Conservation (phyloP, 2,113 vertebrate species). For the Coregonus clupeaformis region DNA sequence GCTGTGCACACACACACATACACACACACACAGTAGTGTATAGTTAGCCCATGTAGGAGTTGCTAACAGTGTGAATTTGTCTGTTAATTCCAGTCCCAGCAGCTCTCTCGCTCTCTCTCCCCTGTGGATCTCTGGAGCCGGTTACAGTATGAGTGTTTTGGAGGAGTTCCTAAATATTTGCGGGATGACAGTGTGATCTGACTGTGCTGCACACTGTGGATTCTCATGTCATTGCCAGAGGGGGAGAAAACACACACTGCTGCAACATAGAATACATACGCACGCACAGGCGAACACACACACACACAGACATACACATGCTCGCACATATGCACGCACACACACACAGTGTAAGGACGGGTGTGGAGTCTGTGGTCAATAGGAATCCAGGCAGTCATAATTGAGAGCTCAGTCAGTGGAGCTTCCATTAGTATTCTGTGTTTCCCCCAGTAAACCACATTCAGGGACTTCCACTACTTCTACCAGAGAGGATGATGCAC, state of each 20-base stretch:
- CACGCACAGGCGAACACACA: conserved; percentile 11
- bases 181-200: conserved; percentile 72
- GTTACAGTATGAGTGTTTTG: conserved; percentile 73
- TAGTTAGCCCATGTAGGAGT: conserved; percentile 11
- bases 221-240: conserved; percentile 54
- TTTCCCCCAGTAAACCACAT: too few species aligned
- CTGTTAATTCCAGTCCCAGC: conserved; percentile 38
- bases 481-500: too few species aligned
- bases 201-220: conserved; percentile 58
- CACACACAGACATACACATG: conserved; percentile 10
- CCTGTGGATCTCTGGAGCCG: conserved; percentile 66
- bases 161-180: conserved; percentile 77
- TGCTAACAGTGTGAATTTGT: background rate
- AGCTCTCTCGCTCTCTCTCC: conserved; percentile 17
- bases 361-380: conserved; percentile 9
- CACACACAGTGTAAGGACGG: background rate
- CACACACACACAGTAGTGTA: background rate
- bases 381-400: background rate
- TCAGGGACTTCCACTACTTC: too few species aligned
- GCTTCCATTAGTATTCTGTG: too few species aligned
- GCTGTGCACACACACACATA: too few species aligned
- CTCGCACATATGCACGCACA: background rate
- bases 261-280: background rate
- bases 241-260: background rate
- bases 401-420: too few species aligned